phyloP scores from a whole-genome alignment of 2,113 vertebrate genomes.

The Clarias gariepinus region DNA sequence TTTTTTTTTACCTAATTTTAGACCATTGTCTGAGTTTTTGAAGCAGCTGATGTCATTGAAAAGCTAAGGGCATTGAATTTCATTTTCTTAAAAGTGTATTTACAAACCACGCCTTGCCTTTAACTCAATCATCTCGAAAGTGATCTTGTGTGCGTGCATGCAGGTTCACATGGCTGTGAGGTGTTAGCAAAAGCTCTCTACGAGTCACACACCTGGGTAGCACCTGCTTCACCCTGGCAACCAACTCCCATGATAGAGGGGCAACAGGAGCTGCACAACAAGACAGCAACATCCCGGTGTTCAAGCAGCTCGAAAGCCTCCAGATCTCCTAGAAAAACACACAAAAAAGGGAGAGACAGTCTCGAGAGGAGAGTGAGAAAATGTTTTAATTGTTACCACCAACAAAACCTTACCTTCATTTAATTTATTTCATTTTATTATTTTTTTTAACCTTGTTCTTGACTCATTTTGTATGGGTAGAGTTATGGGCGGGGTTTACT shows the following conservation, averaged over 20 bases:
- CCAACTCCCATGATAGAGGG: constrained; percentile 44
- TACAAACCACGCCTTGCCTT: background rate
- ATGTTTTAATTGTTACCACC: background rate
- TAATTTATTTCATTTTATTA: background rate
- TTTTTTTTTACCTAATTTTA: background rate
- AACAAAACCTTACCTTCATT: background rate
- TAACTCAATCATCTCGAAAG: background rate
- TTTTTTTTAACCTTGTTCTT: background rate
- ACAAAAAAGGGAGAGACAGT: background rate
- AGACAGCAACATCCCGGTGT: background rate
- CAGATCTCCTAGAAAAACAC: background rate
- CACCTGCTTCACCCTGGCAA: constrained; percentile 54
- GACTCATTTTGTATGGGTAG: background rate
- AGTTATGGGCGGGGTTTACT: background rate
- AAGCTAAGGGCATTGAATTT: background rate
- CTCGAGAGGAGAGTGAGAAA: background rate
- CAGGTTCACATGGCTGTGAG: background rate
- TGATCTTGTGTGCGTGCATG: background rate
- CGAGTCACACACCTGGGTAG: constrained; percentile 35
- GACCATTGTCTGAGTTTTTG: background rate
- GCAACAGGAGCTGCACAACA: constrained; percentile 22
- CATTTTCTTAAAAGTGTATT: background rate
- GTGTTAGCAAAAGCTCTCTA: constrained; percentile 1
- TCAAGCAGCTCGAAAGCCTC: constrained; percentile 1
- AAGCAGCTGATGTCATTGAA: background rate